Percentiles rank a stretch among this genome's conserved stretches.
phyloP scores from a whole-genome alignment of 2,113 vertebrate genomes.

The Petromus typicus region DNA sequence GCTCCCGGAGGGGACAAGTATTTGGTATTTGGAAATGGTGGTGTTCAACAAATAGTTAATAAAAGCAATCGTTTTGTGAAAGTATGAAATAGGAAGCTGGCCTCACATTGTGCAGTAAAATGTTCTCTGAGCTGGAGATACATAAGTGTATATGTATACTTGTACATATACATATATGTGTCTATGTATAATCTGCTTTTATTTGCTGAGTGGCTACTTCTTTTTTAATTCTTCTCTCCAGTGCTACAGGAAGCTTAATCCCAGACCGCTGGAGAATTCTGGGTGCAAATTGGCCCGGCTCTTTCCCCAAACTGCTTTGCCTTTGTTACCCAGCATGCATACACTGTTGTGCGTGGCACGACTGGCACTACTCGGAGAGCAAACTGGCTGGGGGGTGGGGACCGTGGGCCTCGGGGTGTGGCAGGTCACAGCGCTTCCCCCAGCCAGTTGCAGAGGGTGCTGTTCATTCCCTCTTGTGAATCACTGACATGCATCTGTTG shows the following conservation, averaged over 20 bases:
- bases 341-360: not conserved
- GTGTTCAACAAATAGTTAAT: not conserved
- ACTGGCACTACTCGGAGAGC: accelerated
- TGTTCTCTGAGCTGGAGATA: not conserved
- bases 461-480: not conserved
- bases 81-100: not conserved
- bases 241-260: not conserved
- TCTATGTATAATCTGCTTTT: not conserved
- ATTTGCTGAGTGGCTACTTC: too few species aligned
- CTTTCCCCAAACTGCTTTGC: not conserved
- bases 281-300: not conserved
- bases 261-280: not conserved
- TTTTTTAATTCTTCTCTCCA: not conserved
- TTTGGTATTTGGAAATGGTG: too few species aligned
- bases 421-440: not conserved
- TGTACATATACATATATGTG: not conserved
- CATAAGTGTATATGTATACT: not conserved
- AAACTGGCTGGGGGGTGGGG: too few species aligned
- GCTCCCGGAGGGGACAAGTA: too few species aligned
- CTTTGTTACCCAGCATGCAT: accelerated
- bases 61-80: not conserved
- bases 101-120: not conserved
- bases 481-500: not conserved
- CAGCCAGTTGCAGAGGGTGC: not conserved
- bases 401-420: too few species aligned